Evolutionary conservation across 2,797 vertebrate species (phyloP), one percentile per base, ranked within the genome.

Genomic region (Ctenopoma multispine): DNA sequence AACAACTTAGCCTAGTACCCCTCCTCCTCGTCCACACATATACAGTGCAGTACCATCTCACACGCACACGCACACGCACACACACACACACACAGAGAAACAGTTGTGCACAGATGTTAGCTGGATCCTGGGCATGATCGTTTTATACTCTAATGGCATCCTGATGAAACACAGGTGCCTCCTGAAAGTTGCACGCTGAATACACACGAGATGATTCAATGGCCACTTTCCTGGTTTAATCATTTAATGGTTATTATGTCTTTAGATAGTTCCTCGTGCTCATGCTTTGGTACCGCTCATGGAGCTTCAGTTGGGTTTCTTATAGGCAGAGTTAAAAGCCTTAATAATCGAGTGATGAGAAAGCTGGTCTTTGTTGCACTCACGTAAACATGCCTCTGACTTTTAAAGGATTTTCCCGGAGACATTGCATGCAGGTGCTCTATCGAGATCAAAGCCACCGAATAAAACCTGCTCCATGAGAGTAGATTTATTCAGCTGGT

Each of bases 361-460:
- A 85, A 83, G 75, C 80, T 81, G 78, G 81, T 83, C 84, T 90
- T 80, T 60, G 85, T 63, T 69, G 86, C 85, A 81, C 75, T 86
- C 90, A 92, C 79, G 89, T 91, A 90, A 93, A 92, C 82, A 83
- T 72, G 82, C 82, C 70, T 60, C 64, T 64, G 77, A 88, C 88
- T 92, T 93, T 92, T 89, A 92, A 93, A 90, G 90, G 90, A 90
- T 92, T 94, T 93, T 87, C 79, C 81, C 78, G 85, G 77, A 93
- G 91, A 91, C 90, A 83, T 90, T 60, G 80, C 85, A 93, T 92
- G 91, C 93, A 94, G 93, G 92, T 94, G 94, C 84, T 89, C 80
- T 47, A 49, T 71, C 7, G 59, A 91, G 91, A 93, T 94, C 92
- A 95, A 94, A 93, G 93, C 75, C 17, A 72, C 63, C 27, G 57